Evolutionary conservation across 2,113 vertebrate genomes (phyloP), one percentile per base, ranked within the genome.

Genomic region (Aptenodytes forsteri): DNA sequence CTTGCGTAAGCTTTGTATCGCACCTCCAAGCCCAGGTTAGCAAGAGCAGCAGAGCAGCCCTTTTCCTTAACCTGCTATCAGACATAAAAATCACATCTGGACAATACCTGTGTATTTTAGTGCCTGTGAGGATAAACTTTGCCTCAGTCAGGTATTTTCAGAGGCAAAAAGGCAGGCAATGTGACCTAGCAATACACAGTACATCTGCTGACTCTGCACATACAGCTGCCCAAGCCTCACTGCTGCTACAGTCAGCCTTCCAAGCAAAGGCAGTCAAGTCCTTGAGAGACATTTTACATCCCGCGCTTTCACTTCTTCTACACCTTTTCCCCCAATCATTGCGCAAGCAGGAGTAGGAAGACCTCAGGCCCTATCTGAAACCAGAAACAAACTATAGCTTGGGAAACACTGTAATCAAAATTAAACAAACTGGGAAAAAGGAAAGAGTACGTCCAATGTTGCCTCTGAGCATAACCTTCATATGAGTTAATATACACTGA

Each of bases 1-100:
- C 83, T 86, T 56, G 54, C 0, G 0, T 36, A 91, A 90, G 29
- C 4, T 54, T 56, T 70, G 10, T 38, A 61, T 64, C 1, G 0
- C 83, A 93, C 58, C 71, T 78, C 62, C 62, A 90, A 77, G 13
- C n/a, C 22, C 46, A 46, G n/a, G 16, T 54, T 47, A 81, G 22
- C 62, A n/a, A 65, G 7, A 79, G 12, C 42, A 79, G 56, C 25
- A 36, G 27, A 40, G 40, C 58, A 67, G 55, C 42, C 29, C 20
- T 77, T 56, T 77, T 61, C 47, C 59, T 91, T 75, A 75, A 42
- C 17, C 38, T 54, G 21, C 21, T 40, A 44, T 47, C 32, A 73
- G 47, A 55, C 29, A 26, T 47, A 64, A 81, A 84, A 81, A 42
- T 40, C 55, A 64, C 55, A 89, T 40, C 86, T 52, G 56, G 76